Conservation (phyloP, 1,140 invertebrate genomes). For the Lineus longissimus region DNA sequence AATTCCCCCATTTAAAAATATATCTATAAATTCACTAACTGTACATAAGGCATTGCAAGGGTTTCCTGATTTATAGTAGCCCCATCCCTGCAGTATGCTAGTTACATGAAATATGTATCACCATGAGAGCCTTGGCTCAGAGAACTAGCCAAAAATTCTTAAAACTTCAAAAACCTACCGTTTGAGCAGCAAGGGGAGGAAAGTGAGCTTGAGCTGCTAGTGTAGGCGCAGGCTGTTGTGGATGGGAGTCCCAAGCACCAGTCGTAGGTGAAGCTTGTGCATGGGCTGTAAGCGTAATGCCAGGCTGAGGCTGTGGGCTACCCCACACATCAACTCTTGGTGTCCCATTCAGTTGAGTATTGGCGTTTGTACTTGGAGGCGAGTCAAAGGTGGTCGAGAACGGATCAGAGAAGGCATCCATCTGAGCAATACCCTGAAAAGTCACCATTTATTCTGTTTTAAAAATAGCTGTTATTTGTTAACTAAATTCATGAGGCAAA, state of each 20-base stretch:
- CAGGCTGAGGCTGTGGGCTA: slow-evolving; percentile 15
- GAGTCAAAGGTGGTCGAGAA: slow-evolving; percentile 27
- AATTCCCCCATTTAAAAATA: no score
- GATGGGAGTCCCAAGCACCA: slow-evolving; percentile 17
- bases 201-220: background rate
- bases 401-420: slow-evolving; percentile 34
- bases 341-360: no score
- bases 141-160: no score
- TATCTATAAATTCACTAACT: no score
- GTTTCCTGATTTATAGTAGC: no score
- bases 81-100: no score
- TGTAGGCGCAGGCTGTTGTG: background rate
- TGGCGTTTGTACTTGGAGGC: slow-evolving; percentile 3
- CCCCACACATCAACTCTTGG: slow-evolving; percentile 36
- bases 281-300: slow-evolving; percentile 15
- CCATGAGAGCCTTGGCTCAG: no score
- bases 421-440: slow-evolving; percentile 48
- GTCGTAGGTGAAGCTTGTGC: slow-evolving; percentile 1
- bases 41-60: no score
- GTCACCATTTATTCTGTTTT: background rate
- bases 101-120: no score
- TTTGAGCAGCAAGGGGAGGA: background rate
- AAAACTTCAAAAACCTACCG: background rate
- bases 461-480: no score
- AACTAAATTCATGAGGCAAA: no score